Evolutionary conservation across 2,797 vertebrate genomes (phyloP).

Genomic region (Sandelia bainsii): DNA sequence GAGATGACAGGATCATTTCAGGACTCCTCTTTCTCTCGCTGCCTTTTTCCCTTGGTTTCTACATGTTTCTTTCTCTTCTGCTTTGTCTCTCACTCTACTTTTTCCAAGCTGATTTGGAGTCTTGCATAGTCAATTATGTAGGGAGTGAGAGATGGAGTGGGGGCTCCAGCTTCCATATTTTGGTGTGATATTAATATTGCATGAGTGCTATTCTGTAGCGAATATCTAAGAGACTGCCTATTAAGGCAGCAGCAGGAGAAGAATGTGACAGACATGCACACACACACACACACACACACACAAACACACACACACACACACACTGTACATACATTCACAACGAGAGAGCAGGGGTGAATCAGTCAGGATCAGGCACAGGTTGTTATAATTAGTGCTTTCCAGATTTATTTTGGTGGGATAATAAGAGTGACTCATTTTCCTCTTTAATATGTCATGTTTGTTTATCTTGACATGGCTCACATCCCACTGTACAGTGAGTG

Average conservation of each 20-base stretch:
- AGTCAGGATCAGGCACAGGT: slow-evolving; percentile 67
- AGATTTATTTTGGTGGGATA: slow-evolving; percentile 74
- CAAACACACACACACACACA: slow-evolving; percentile 14
- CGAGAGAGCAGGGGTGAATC: slow-evolving; percentile 62
- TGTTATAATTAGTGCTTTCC: slow-evolving; percentile 80
- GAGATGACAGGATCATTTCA: slow-evolving; percentile 73
- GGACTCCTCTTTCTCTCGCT: slow-evolving; percentile 49
- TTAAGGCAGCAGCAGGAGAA: slow-evolving; percentile 78
- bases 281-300: slow-evolving; percentile 39
- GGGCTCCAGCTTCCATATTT: slow-evolving; percentile 85
- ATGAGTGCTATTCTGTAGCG: slow-evolving; percentile 86
- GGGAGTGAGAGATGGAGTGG: slow-evolving; percentile 83
- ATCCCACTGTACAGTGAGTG: slow-evolving; percentile 48
- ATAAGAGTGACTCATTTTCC: slow-evolving; percentile 74
- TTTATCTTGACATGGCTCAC: slow-evolving; percentile 74
- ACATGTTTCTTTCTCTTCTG: slow-evolving; percentile 20
- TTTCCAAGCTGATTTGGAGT: slow-evolving; percentile 82
- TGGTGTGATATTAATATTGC: slow-evolving; percentile 88
- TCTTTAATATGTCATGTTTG: slow-evolving; percentile 80
- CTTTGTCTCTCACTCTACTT: slow-evolving; percentile 43
- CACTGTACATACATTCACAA: slow-evolving; percentile 40
- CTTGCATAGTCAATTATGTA: slow-evolving; percentile 88
- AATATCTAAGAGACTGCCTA: slow-evolving; percentile 87
- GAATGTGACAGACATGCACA: slow-evolving; percentile 64
- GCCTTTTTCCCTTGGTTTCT: slow-evolving; percentile 14